These are phyloP conservation scores for Melanerpes formicivorus DNA, from an alignment of 2,113 vertebrate genomes.

Conservation along the genomic window DNA sequence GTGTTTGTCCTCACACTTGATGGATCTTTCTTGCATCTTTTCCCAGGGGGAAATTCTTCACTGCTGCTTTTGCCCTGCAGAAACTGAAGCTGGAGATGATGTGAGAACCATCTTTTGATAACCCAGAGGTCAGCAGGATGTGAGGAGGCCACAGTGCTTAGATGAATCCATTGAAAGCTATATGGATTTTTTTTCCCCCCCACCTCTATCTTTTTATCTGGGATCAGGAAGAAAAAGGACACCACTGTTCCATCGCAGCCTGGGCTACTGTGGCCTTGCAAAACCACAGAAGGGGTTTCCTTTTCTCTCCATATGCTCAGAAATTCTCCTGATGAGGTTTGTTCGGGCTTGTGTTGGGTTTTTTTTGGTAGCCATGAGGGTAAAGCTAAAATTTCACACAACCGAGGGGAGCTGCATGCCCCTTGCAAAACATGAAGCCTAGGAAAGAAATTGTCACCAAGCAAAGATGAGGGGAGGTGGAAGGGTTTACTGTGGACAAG, in stretches of 20 bases:
- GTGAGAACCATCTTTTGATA: background rate
- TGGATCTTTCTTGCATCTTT: background rate
- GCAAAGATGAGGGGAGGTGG: background rate
- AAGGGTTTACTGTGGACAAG: background rate
- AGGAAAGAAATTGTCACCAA: background rate
- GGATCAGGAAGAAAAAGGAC: background rate
- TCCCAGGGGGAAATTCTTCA: background rate
- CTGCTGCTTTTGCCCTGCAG: background rate
- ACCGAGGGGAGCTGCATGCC: background rate
- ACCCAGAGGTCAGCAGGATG: background rate
- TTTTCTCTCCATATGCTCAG: background rate
- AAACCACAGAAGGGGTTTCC: background rate
- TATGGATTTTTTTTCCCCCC: background rate
- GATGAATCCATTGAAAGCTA: background rate
- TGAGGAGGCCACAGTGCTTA: background rate
- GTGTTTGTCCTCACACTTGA: background rate
- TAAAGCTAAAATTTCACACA: background rate
- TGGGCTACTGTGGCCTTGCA: background rate
- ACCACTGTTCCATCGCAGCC: background rate
- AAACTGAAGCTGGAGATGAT: background rate
- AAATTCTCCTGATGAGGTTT: background rate
- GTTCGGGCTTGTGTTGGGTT: too few relatives aligned
- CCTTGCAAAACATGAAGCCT: background rate
- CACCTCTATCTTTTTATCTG: background rate
- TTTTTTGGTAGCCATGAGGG: background rate